Evolutionary conservation across 1,140 invertebrate genomes (phyloP), one percentile per base, ranked within the genome.

Genomic region (Magallana ariakensis): DNA sequence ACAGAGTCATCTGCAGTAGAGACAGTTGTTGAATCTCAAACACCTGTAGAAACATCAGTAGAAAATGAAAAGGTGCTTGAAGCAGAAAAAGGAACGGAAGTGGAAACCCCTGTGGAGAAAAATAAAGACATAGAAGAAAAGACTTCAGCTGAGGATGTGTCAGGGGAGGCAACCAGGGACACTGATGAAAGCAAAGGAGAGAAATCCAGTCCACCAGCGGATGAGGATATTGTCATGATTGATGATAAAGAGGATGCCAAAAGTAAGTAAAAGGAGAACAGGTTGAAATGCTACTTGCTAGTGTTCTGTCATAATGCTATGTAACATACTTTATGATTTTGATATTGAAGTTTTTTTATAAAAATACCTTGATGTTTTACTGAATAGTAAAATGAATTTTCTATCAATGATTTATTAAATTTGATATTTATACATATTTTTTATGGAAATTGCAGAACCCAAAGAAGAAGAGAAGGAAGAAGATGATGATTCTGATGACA

Each of bases 391-490:
- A 33, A 33, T 33, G 33, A 2, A 33, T 33, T 33, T 33, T 33
- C 33, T 33, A 33, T 33, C 33, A 33, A 5, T 33, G 33, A 33
- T 33, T 33, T n/a, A n/a, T 33, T 33, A 33, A 33, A 33, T 33
- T 33, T 33, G 4, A 33, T 33, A 3, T 33, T 33, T 33, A 33
- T 3, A 33, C 33, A 33, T 33, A 33, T 33, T 33, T 33, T 33
- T 33, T 33, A n/a, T 33, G 33, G 1, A 33, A 33, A 33, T 33
- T 33, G 4, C 13, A 70, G 66, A 88, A 62, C 16, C 62, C 26
- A 66, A 85, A 15, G 56, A 88, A n/a, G 62, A 62, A 60, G 75
- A 84, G n/a, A 55, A 57, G 33, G 13, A 81, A 6, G 66, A 56
- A 33, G 54, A 54, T 10, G 82, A 81, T 80, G 70, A 70, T 33